phyloP scores from a whole-genome alignment of 2,113 vertebrate species.

The Hiodon tergisus region DNA sequence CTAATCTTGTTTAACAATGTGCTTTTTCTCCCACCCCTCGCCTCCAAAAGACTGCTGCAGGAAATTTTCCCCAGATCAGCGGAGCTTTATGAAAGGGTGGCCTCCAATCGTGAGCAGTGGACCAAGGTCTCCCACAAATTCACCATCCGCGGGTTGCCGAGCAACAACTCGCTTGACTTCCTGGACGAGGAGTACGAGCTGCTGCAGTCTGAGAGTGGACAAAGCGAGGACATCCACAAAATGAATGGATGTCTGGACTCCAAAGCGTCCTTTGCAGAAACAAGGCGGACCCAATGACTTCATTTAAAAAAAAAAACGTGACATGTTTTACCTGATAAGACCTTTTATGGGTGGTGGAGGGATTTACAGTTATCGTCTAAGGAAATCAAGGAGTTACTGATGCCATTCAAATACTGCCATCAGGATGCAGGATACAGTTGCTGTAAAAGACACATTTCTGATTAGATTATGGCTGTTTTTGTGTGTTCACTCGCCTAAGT shows the following conservation, averaged over 20 bases:
- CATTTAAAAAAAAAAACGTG: not conserved
- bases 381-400: not conserved
- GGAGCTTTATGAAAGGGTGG: conserved; percentile 83
- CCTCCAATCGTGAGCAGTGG: conserved; percentile 93
- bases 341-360: conserved; percentile 5
- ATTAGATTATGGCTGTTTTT: not conserved
- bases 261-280: conserved; percentile 35
- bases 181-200: conserved; percentile 91
- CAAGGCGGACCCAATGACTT: conserved; percentile 49
- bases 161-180: conserved; percentile 96
- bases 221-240: conserved; percentile 63
- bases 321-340: not conserved
- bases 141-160: conserved; percentile 89
- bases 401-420: conserved; percentile 2
- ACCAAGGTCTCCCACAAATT: conserved; percentile 94
- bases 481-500: not conserved
- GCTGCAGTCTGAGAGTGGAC: conserved; percentile 66
- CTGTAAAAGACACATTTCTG: not conserved
- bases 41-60: conserved; percentile 73
- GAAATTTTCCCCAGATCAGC: conserved; percentile 80
- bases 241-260: conserved; percentile 81
- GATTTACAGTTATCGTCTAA: not conserved
- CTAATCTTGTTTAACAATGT: not conserved
- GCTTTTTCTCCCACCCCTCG: not conserved
- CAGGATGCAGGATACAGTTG: not conserved